Base-by-base conservation (phyloP, 2,113 vertebrate species). In the Haemorhous mexicanus region DNA sequence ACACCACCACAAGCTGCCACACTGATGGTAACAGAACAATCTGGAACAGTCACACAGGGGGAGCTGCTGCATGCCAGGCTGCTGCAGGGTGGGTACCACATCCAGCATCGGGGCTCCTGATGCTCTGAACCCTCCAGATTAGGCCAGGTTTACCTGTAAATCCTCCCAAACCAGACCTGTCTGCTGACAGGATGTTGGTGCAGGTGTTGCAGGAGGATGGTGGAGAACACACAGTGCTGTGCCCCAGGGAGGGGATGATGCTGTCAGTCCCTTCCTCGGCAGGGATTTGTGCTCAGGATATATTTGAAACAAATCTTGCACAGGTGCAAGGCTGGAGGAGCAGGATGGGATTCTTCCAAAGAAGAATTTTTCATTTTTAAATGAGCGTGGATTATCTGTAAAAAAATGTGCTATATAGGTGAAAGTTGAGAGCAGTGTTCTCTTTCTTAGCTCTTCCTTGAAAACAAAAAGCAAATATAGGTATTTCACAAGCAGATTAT, bases 401-500 rank as follows among this genome's bases (percentile, higher is more conserved):
- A 35, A 53, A 58, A 63, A 13, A 35, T 0, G 15, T 12, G 9
- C 13, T 53, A 2, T 13, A 0, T 10, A 32, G 5, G 4, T 41
- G 67, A 33, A 84, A 52, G 52, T 62, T 93, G 22, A 12, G 56
- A 11, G 13, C 39, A 35, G 5, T 27, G 28, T 27, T 47, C 27
- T n/a, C 52, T 56, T 39, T 43, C 13, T 13, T 43, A 32, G 28
- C 23, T 58, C 37, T 22, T n/a, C 63, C 59, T 35, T 35, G 59
- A 26, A 64, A 59, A 74, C 20, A 7, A 32, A 59, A 84, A 78
- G 26, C 55, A 35, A 88, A 20, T 16, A 24, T n/a, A 19, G 23
- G 20, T 47, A 3, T 79, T 78, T 62, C 62, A 55, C 28, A 11
- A 37, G 41, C n/a, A 59, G 61, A 15, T 43, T 27, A 37, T 41